Conservation (phyloP, 2,113 vertebrate genomes). For the Hassar affinis region DNA sequence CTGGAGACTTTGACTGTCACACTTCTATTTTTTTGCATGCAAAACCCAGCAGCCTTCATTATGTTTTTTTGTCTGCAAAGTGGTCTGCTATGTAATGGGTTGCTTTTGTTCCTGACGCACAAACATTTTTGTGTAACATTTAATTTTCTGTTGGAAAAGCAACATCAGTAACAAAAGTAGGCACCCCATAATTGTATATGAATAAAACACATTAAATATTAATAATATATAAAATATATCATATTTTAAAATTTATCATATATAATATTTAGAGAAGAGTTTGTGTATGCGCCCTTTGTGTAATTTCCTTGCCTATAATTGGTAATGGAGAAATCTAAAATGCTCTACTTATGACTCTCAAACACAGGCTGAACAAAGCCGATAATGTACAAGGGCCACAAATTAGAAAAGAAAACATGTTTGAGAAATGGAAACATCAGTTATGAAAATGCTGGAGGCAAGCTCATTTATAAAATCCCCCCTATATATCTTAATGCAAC, state of each 20-base stretch:
- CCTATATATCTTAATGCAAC: constrained; percentile 27
- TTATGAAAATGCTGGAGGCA: constrained; percentile 40
- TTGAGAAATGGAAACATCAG: constrained; percentile 24
- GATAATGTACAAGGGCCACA: constrained; percentile 10
- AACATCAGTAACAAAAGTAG: too few species aligned
- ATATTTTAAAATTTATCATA: too few species aligned
- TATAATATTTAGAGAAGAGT: not conserved
- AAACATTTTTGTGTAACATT: too few species aligned
- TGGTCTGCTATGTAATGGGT: too few species aligned
- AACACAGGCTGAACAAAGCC: constrained; percentile 1
- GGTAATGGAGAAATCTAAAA: not conserved
- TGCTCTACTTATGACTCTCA: not conserved
- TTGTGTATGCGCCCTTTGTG: not conserved
- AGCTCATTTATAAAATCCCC: constrained; percentile 26
- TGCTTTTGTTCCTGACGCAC: too few species aligned
- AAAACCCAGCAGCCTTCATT: too few species aligned
- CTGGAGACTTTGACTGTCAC: too few species aligned
- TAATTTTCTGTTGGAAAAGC: too few species aligned
- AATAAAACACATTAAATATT: not conserved
- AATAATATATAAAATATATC: too few species aligned
- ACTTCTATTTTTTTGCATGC: too few species aligned
- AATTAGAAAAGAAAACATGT: constrained; percentile 20
- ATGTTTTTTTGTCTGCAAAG: too few species aligned
- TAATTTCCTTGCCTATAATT: not conserved
- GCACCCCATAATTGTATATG: not conserved